Conservation (phyloP, 2,113 vertebrate species). For the Callochromis pleurospilus region DNA sequence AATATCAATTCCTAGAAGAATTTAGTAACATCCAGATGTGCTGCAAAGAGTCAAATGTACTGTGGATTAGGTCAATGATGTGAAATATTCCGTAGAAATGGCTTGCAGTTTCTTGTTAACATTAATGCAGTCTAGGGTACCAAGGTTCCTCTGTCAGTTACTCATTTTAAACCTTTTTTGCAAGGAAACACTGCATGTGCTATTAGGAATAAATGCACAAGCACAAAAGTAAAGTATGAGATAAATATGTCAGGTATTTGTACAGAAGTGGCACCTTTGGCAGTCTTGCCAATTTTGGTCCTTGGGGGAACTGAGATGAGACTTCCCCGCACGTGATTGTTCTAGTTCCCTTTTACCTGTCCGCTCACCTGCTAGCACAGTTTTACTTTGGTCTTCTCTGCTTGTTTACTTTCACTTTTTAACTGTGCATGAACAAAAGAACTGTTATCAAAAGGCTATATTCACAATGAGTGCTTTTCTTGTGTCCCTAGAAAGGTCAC, state of each 20-base stretch:
- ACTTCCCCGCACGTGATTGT: background rate
- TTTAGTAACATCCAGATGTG: background rate
- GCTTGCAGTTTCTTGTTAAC: background rate
- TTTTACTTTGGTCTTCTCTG: background rate
- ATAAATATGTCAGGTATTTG: background rate
- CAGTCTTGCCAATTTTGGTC: background rate
- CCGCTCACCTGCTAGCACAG: background rate
- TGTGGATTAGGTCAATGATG: background rate
- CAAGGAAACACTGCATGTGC: background rate
- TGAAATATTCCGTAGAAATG: background rate
- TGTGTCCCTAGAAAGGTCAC: background rate
- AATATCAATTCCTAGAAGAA: background rate
- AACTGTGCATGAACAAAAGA: background rate
- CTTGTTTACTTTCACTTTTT: background rate
- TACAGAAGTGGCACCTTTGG: background rate
- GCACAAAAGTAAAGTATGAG: background rate
- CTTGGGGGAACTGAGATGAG: background rate
- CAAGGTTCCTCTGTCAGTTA: background rate
- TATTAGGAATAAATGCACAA: background rate
- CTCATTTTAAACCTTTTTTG: background rate
- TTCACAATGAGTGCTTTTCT: background rate
- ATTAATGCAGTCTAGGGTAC: background rate
- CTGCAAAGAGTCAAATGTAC: background rate
- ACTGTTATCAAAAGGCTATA: fast-evolving
- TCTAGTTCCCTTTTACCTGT: constrained; percentile 1